Conservation (phyloP, 2,113 vertebrate species). For the Dasyprocta punctata region DNA sequence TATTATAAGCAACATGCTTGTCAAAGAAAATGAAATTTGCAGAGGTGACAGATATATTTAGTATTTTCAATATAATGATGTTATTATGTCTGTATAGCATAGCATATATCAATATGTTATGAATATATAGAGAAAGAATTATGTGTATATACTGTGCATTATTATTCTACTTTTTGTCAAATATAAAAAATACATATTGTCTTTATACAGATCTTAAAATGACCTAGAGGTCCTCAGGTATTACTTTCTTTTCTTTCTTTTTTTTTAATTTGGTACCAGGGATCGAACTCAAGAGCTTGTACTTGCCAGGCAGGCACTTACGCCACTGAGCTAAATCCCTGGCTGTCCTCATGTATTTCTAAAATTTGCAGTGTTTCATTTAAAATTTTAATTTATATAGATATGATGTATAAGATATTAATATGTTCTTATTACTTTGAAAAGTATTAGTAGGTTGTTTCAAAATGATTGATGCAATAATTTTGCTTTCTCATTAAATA, state of each 20-base stretch:
- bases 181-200: neutral
- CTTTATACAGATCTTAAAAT: neutral
- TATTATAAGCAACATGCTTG: neutral
- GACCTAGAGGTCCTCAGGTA: neutral
- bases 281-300: too few relatives aligned
- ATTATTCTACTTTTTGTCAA: neutral
- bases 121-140: neutral
- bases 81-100: neutral
- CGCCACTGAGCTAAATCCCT: too few relatives aligned
- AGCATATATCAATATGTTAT: neutral
- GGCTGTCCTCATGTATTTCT: too few relatives aligned
- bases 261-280: too few relatives aligned
- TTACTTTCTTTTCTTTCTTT: too few relatives aligned
- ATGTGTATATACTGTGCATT: neutral
- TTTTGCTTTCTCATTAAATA: neutral
- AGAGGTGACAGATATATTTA: neutral
- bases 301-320: too few relatives aligned
- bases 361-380: neutral
- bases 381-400: neutral
- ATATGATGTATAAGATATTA: neutral
- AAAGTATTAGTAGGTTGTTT: neutral
- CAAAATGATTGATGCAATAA: neutral
- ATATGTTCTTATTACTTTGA: neutral
- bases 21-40: neutral
- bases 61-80: neutral